Evolutionary conservation across 2,113 vertebrate genomes (phyloP).

Genomic region (Thalassoma bifasciatum): DNA sequence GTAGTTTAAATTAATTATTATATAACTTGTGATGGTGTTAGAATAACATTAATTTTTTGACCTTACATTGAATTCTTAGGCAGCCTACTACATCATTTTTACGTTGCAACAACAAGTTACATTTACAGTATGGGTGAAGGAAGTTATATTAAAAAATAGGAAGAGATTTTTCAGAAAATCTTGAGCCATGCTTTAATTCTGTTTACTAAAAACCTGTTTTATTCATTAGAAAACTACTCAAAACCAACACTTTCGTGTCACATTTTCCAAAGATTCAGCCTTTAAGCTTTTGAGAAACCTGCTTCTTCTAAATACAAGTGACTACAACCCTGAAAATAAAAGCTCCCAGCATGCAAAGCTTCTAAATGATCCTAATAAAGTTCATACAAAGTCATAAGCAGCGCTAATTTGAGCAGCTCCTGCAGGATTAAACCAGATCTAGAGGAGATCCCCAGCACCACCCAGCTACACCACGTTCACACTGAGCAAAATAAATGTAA

Average conservation of each 20-base stretch:
- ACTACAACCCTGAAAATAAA: not conserved
- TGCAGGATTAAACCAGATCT: slow-evolving; percentile 44
- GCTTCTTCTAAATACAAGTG: not conserved
- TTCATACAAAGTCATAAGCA: slow-evolving; percentile 6
- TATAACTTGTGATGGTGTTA: too few species aligned
- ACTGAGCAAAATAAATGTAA: too few species aligned
- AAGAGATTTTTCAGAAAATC: too few species aligned
- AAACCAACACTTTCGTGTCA: not conserved
- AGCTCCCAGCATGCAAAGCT: not conserved
- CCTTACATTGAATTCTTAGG: too few species aligned
- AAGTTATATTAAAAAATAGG: too few species aligned
- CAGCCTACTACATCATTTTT: too few species aligned
- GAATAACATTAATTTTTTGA: too few species aligned
- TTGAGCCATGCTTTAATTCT: too few species aligned
- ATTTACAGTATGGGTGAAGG: too few species aligned
- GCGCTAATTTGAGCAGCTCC: slow-evolving; percentile 36
- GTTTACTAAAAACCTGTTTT: too few species aligned
- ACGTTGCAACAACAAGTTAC: too few species aligned
- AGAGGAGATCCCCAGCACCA: slow-evolving; percentile 39
- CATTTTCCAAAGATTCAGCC: slow-evolving; percentile 4
- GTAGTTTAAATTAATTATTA: too few species aligned
- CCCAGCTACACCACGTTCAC: slow-evolving; percentile 47
- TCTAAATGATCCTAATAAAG: not conserved
- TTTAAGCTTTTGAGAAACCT: not conserved
- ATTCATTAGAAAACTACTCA: not conserved